phyloP scores from a whole-genome alignment of 2,113 vertebrate genomes.

The Hystrix brachyura region DNA sequence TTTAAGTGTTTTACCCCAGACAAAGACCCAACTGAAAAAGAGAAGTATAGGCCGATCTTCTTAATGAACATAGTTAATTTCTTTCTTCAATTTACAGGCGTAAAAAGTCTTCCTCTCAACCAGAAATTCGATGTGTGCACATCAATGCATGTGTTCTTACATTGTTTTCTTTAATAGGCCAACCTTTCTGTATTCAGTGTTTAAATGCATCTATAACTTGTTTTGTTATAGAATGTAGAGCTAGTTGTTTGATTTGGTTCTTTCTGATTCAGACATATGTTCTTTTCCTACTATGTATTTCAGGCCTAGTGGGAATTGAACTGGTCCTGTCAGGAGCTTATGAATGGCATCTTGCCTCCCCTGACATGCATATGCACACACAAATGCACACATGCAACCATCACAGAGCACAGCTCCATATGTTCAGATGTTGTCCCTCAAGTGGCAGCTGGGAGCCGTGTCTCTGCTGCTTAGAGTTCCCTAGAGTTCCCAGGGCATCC shows the following conservation, averaged over 20 bases:
- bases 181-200: neutral
- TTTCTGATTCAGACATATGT: neutral
- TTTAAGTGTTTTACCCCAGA: too few species aligned
- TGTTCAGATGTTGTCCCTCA: neutral
- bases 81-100: neutral
- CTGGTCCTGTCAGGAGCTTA: neutral
- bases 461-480: neutral
- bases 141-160: neutral
- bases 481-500: neutral
- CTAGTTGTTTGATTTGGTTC: neutral
- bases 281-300: slow-evolving; percentile 31
- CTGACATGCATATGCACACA: neutral
- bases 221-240: neutral
- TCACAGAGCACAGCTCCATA: neutral
- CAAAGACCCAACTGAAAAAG: too few species aligned
- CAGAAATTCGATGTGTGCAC: neutral
- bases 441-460: neutral
- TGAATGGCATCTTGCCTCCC: neutral
- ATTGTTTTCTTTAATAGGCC: neutral
- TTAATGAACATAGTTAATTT: too few species aligned
- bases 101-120: neutral
- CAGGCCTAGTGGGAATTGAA: neutral
- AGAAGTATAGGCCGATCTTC: too few species aligned
- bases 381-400: neutral
- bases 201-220: neutral